Base-by-base conservation (phyloP, 2,888 invertebrate genomes). In the Anagyrus pseudococci region DNA sequence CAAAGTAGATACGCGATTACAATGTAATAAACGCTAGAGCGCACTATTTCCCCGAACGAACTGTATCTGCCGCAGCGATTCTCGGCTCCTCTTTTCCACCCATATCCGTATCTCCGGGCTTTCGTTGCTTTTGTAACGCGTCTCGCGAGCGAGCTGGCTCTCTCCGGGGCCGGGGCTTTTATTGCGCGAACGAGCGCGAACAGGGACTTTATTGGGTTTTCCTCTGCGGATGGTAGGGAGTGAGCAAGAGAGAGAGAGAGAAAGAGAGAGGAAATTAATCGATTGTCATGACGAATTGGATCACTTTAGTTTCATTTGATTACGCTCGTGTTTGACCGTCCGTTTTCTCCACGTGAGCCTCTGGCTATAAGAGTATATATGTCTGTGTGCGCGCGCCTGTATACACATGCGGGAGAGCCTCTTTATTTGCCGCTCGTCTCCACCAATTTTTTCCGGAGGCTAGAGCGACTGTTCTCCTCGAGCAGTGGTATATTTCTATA, bases 201-300 rank as follows among this genome's bases (percentile, higher is more conserved):
- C 26, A 29, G 17, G 29, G 26, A 58, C 49, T 58, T 49, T 46
- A 53, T 53, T 59, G 53, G 25, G 53, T 26, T 59, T 40, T 47
- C 55, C 46, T 47, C 49, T 52, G 20, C 26, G 44, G 19, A 52
- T 29, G 52, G 46, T 25, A 50, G n/a, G n/a, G n/a, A n/a, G n/a
- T n/a, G n/a, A 2, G 33, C 33, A 37, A 2, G 33, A 15, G 33
- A n/a, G n/a, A n/a, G n/a, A n/a, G n/a, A n/a, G 4, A 13, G 4
- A 2, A 2, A 15, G 33, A 37, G 4, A 8, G 33, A 15, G 33
- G 33, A 8, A 59, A 47, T 53, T 53, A 59, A 59, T 53, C 59
- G 59, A 59, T 59, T 59, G 53, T 37, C 53, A 26, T 58, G 49
- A 58, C 58, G 58, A 49, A 50, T 50, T 58, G 58, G 44, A 50